These are phyloP conservation scores for Bruchidius siliquastri DNA, from an alignment of 2,888 invertebrate genomes.

Conservation along the genomic window DNA sequence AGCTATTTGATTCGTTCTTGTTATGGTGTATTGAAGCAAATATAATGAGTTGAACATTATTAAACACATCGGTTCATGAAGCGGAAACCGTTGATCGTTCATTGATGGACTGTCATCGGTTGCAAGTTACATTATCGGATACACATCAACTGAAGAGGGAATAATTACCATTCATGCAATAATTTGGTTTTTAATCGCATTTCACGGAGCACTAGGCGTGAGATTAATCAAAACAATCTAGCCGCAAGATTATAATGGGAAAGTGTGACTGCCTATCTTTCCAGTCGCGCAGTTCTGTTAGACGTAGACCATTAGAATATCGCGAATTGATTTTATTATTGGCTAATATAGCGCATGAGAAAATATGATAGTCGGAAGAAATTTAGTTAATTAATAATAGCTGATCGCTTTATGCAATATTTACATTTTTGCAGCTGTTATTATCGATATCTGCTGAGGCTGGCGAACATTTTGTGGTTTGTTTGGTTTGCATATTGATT, in stretches of 20 bases:
- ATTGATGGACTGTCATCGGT: not conserved
- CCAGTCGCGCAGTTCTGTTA: not conserved
- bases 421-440: not conserved
- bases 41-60: not conserved
- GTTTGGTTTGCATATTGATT: too few species aligned
- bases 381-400: not conserved
- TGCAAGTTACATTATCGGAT: not conserved
- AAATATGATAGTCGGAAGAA: not conserved
- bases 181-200: not conserved
- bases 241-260: not conserved
- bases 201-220: not conserved
- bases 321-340: not conserved
- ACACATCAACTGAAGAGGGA: not conserved
- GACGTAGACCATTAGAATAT: not conserved
- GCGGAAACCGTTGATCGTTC: not conserved
- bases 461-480: too few species aligned
- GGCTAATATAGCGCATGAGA: not conserved
- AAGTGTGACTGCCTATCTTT: not conserved
- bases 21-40: not conserved
- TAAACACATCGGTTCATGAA: not conserved
- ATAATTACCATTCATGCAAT: not conserved
- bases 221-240: not conserved
- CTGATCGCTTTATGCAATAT: not conserved
- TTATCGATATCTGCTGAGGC: too few species aligned
- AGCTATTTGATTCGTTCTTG: not conserved